These are phyloP conservation scores for Atta texana DNA, from an alignment of 1,140 invertebrate species.

Conservation along the genomic window DNA sequence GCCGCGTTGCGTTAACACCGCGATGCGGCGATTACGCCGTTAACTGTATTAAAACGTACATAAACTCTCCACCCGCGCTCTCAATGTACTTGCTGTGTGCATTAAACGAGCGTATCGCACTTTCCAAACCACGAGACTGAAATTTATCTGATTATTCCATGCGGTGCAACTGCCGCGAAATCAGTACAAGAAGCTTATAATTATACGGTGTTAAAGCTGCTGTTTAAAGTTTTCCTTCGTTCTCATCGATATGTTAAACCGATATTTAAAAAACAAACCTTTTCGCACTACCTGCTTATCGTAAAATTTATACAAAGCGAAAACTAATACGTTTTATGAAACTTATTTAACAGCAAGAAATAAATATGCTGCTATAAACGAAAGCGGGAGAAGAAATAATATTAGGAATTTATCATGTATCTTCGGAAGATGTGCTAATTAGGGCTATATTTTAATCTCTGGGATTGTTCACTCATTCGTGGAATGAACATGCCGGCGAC, in stretches of 20 bases:
- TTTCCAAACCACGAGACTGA: slow-evolving; percentile 49
- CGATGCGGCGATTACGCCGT: slow-evolving; percentile 62
- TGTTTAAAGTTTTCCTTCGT: slow-evolving; percentile 29
- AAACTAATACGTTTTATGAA: slow-evolving; percentile 16
- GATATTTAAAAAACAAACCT: slow-evolving; percentile 13
- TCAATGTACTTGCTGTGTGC: slow-evolving; percentile 34
- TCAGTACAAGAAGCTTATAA: slow-evolving; percentile 52
- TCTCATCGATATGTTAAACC: not conserved
- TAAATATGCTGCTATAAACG: not conserved
- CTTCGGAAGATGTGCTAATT: slow-evolving; percentile 19
- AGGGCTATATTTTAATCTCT: slow-evolving; percentile 4
- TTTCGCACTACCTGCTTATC: not conserved
- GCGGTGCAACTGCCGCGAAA: slow-evolving; percentile 12
- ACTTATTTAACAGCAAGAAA: not conserved
- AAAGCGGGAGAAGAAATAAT: not conserved
- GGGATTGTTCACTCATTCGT: slow-evolving; percentile 3
- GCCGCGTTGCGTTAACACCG: slow-evolving; percentile 56
- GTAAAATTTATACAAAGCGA: slow-evolving; percentile 2
- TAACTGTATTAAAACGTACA: slow-evolving; percentile 55
- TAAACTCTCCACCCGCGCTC: slow-evolving; percentile 27
- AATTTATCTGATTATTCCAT: slow-evolving; percentile 54
- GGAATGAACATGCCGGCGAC: not conserved
- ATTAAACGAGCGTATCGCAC: slow-evolving; percentile 55
- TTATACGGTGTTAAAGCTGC: slow-evolving; percentile 26
- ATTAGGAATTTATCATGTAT: not conserved